Conservation (phyloP, 2,113 vertebrate genomes). For the Perccottus glenii region DNA sequence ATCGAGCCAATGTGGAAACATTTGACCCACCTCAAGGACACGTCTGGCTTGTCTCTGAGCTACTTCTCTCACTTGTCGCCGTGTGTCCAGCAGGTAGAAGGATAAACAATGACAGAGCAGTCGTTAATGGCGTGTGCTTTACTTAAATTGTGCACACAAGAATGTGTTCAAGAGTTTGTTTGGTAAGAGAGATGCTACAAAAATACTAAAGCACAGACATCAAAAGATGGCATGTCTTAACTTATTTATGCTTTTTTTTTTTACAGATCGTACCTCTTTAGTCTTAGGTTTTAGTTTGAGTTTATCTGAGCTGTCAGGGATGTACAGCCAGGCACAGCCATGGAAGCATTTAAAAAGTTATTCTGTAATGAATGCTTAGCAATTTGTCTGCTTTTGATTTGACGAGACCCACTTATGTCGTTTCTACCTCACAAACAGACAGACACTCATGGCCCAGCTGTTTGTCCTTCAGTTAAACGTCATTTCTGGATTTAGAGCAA, state of each 20-base stretch:
- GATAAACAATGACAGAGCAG: slow-evolving; percentile 1
- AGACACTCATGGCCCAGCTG: slow-evolving; percentile 38
- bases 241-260: too few relatives aligned
- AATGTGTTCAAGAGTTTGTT: slow-evolving; percentile 61
- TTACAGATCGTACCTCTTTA: too few relatives aligned
- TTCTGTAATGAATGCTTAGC: neutral
- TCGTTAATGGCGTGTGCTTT: neutral
- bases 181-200: too few relatives aligned
- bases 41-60: slow-evolving; percentile 22
- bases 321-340: too few relatives aligned
- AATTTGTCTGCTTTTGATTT: neutral
- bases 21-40: slow-evolving; percentile 50
- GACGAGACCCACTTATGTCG: neutral
- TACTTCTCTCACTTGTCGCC: slow-evolving; percentile 17
- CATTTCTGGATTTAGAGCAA: slow-evolving; percentile 53
- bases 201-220: too few relatives aligned
- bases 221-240: too few relatives aligned
- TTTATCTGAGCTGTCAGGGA: too few relatives aligned
- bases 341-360: neutral
- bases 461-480: slow-evolving; percentile 59
- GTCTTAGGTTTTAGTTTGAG: too few relatives aligned
- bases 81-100: slow-evolving; percentile 41
- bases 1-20: slow-evolving; percentile 52
- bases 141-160: slow-evolving; percentile 65
- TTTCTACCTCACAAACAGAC: slow-evolving; percentile 6